These are phyloP conservation scores for Alviniconcha marisindica DNA, from an alignment of 1,140 invertebrate species.

Conservation along the genomic window DNA sequence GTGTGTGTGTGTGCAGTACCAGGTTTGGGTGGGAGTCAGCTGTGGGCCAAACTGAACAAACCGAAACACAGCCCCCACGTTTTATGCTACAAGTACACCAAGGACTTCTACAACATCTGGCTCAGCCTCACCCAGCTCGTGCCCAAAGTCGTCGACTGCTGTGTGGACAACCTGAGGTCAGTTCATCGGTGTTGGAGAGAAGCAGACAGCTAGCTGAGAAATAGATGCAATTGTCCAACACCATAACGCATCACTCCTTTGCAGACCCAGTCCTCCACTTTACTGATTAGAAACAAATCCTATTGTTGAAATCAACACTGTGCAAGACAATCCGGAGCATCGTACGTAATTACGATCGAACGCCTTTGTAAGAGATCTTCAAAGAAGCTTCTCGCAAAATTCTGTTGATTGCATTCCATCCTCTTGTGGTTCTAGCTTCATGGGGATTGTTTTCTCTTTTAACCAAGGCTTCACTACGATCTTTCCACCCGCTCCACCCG, in stretches of 20 bases:
- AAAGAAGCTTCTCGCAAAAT: not conserved
- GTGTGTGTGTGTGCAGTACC: conserved; percentile 82
- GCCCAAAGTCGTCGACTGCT: conserved; percentile 95
- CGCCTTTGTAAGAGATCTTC: too few species aligned
- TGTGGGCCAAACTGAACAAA: conserved; percentile 95
- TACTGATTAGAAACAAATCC: too few species aligned
- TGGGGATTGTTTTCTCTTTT: too few species aligned
- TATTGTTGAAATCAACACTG: too few species aligned
- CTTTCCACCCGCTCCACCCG: conserved; percentile 88
- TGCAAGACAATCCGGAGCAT: not conserved
- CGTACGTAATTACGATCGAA: not conserved
- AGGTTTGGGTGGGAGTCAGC: conserved; percentile 96
- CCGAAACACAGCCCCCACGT: conserved; percentile 75
- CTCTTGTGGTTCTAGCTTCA: not conserved
- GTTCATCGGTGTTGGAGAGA: not conserved
- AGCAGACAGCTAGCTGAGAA: not conserved
- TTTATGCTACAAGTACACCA: conserved; percentile 88
- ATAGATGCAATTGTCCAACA: not conserved
- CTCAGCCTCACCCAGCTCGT: conserved; percentile 91
- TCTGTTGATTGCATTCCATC: not conserved
- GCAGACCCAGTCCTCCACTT: not conserved
- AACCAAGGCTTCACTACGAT: conserved; percentile 86
- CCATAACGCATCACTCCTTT: not conserved
- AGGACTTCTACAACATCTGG: conserved; percentile 94
- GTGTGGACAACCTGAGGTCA: conserved; percentile 94